Evolutionary conservation across 2,797 vertebrate species (phyloP), one percentile per base, ranked within the genome.

Genomic region (Esox masquinongy): DNA sequence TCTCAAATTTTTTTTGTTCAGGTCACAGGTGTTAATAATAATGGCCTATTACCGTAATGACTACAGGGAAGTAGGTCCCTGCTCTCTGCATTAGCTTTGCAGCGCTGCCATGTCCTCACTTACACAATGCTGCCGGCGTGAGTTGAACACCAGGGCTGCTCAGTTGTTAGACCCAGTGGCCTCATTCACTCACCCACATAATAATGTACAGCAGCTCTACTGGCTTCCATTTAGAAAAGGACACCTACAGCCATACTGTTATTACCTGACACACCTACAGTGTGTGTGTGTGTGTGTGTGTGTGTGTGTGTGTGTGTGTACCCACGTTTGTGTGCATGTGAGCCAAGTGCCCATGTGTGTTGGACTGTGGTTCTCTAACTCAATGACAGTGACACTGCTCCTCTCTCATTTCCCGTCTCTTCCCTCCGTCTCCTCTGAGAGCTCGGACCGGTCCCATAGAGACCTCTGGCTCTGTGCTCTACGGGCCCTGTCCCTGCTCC

Each of bases 11-110:
- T 88, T 89, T 75, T 39, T 8, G 4, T 39, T 4, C 82, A 83
- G 85, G 87, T 88, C 83, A 82, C 73, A 56, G 64, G 79, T 86
- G 82, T 87, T 87, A 87, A 88, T 85, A 80, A 86, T 85, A 86
- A 87, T 81, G 67, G 78, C 63, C 80, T 77, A 76, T 85, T 86
- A 89, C 78, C 56, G 77, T 84, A 82, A 87, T 69, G 75, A 79
- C 74, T 74, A 63, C 34, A 1, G 82, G 77, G 80, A 82, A 77
- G 80, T 68, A 63, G 56, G 47, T 71, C 56, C 50, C 66, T 72
- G 72, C 76, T 72, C 61, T 51, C 63, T 72, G 72, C 76, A 79
- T 82, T 78, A 81, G 49, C 73, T 43, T 67, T 34, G 15, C n/a
- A 17, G 50, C 67, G 71, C 31, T 74, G 72, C 70, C 56, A 50